Base-by-base conservation (phyloP, 2,113 vertebrate genomes). In the Agelaius tricolor region DNA sequence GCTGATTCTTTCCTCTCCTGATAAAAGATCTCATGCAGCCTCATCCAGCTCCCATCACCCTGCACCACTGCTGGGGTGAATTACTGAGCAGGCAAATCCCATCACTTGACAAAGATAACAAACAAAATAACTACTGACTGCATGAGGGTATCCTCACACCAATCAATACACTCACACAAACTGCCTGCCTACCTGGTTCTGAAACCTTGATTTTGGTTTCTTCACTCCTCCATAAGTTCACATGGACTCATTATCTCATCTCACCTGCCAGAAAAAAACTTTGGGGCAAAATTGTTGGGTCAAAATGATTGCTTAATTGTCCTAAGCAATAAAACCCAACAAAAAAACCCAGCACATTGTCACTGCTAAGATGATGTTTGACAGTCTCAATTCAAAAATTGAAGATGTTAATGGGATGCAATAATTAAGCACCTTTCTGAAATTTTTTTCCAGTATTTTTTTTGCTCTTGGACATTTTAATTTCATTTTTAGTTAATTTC, bases 1-100 rank as follows among this genome's bases (percentile, higher is more conserved):
- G 52, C 61, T 84, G 82, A 78, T 81, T 77, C 58, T 86, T 93
- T 86, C 81, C 63, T 90, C 68, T 68, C 74, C 37, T 78, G 89
- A 90, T 77, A 79, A 94, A 96, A 73, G 65, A 28, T 84, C 63
- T 83, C 69, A 77, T 11, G 61, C 69, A 81, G 92, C 47, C 86
- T 95, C 91, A 87, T 58, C 61, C 78, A 85, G 86, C 96, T 94
- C 89, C 89, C 86, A 94, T 69, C 91, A 87, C 69, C 78, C 90
- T 96, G 89, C 55, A 41, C 74, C 86, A 92, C 6, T 83, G 89
- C 30, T 88, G 96, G 55, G 84, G 43, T 89, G 85, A 93, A 66
- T 94, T 94, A 94, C 57, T 97, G 96, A 96, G 84, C 67, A 95
- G 82, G 62, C 61, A 88, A 94, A 96, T 77, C 83, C 49, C 79